Percentiles rank a stretch among this genome's conserved stretches.
Evolutionary conservation across 2,888 invertebrate species (phyloP).

Genomic region (Serrognathus titanus): DNA sequence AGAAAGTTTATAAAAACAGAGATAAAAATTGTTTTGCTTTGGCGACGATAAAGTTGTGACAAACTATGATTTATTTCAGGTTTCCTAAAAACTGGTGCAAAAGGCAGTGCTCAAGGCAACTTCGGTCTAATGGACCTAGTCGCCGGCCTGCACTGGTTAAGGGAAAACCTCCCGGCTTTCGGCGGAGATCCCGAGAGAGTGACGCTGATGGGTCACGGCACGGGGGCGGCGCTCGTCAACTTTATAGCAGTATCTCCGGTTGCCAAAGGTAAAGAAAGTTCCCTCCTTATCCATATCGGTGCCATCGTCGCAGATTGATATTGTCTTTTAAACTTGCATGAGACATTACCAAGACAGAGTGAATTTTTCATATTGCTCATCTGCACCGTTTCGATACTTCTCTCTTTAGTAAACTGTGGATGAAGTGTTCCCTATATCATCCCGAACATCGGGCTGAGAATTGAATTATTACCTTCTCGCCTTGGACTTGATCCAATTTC

Average conservation of each 20-base stretch:
- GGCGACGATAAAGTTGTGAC: too few species aligned
- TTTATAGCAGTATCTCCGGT: constrained; percentile 94
- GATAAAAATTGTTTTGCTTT: too few species aligned
- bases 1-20: too few species aligned
- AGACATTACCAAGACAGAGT: too few species aligned
- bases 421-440: constrained; percentile 14
- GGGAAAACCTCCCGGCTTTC: constrained; percentile 91
- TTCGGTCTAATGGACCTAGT: constrained; percentile 90
- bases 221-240: constrained; percentile 95
- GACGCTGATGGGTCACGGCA: constrained; percentile 93
- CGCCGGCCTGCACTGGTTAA: constrained; percentile 94
- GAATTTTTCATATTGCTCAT: too few species aligned
- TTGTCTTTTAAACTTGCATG: too few species aligned
- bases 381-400: too few species aligned
- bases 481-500: constrained; percentile 11
- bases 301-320: too few species aligned
- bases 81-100: constrained; percentile 86
- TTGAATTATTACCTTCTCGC: constrained; percentile 18
- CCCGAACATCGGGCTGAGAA: constrained; percentile 12
- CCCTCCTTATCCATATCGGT: too few species aligned
- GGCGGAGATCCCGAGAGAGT: constrained; percentile 92
- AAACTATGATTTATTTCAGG: constrained; percentile 54
- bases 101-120: constrained; percentile 86
- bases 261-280: constrained; percentile 69
- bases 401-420: background rate